Evolutionary conservation across 1,140 invertebrate genomes (phyloP).

Genomic region (Metopolophium dirhodum): DNA sequence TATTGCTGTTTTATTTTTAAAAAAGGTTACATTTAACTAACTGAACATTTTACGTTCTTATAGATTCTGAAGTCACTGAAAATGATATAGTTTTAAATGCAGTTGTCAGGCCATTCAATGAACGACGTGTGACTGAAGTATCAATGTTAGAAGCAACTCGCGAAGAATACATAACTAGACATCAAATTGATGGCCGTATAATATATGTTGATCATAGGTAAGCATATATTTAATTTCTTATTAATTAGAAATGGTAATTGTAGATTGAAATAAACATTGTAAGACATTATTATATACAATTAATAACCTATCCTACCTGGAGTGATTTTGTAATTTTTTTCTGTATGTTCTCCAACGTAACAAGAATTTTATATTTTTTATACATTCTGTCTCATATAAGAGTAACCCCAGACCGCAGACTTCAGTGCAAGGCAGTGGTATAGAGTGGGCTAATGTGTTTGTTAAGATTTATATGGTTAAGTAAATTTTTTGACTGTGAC

Average conservation of each 20-base stretch:
- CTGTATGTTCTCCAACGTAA: no score
- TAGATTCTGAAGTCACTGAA: constrained; percentile 60
- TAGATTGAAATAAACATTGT: no score
- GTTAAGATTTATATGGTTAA: background rate
- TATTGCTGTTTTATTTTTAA: background rate
- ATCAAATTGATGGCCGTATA: constrained; percentile 82
- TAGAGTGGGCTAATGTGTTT: background rate
- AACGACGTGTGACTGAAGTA: constrained; percentile 72
- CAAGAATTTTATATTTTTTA: no score
- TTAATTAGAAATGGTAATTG: no score
- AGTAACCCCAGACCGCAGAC: background rate
- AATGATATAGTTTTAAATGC: constrained; percentile 73
- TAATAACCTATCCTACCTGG: no score
- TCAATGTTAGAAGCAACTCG: constrained; percentile 75
- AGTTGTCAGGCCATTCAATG: constrained; percentile 70
- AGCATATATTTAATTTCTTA: background rate
- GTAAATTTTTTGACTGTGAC: no score
- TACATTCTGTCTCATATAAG: background rate
- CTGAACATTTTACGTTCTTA: background rate
- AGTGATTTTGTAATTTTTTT: no score
- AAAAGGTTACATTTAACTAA: background rate
- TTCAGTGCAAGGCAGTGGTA: background rate
- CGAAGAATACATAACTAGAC: constrained; percentile 84
- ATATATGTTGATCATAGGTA: constrained; percentile 80
- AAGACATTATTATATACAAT: no score